Evolutionary conservation across 2,888 invertebrate species (phyloP).

Genomic region (Sarcophaga caerulescens): DNA sequence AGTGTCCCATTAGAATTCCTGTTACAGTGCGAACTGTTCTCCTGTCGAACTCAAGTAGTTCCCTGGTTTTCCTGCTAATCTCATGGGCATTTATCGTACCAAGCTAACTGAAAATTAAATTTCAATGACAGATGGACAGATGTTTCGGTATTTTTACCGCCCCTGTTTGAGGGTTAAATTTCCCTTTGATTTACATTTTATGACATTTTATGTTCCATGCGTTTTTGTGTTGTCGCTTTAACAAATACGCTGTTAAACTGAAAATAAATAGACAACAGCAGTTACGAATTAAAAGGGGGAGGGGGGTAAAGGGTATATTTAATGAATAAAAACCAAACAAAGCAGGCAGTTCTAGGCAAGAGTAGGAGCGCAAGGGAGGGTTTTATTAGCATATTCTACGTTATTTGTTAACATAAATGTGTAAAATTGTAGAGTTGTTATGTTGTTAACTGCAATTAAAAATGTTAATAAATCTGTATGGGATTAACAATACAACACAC

Average conservation of each 20-base stretch:
- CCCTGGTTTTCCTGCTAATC: too few relatives aligned
- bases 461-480: conserved; percentile 31
- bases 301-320: background rate
- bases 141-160: too few relatives aligned
- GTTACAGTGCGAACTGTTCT: too few relatives aligned
- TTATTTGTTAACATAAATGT: background rate
- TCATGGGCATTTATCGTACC: too few relatives aligned
- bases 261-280: background rate
- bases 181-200: background rate
- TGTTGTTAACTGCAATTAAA: conserved; percentile 9
- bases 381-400: background rate
- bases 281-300: background rate
- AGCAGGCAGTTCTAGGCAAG: background rate
- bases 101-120: too few relatives aligned
- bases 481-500: background rate
- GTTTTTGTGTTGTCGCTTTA: background rate
- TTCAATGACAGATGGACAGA: too few relatives aligned
- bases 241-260: background rate
- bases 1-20: too few relatives aligned
- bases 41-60: too few relatives aligned
- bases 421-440: background rate
- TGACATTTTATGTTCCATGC: background rate
- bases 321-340: background rate
- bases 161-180: too few relatives aligned
- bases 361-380: background rate